Conservation (phyloP, 2,113 vertebrate species). For the Varanus salvator region DNA sequence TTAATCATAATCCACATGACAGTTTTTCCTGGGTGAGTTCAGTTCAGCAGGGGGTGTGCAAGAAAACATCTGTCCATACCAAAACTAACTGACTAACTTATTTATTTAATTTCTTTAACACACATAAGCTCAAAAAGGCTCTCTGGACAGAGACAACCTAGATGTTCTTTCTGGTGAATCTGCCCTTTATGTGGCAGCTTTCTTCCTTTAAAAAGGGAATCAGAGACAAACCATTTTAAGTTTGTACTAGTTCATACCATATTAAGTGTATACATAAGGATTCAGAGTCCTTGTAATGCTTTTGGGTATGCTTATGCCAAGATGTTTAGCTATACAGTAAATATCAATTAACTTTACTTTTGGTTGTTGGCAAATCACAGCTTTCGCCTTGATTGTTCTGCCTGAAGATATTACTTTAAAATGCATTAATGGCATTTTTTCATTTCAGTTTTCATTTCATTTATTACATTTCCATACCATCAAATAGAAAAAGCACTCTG, state of each 20-base stretch:
- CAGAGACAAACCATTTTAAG: conserved; percentile 42
- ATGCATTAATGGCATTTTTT: neutral
- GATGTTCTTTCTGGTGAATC: neutral
- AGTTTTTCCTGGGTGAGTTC: neutral
- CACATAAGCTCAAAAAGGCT: too few relatives aligned
- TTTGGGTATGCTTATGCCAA: conserved; percentile 4
- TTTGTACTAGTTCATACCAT: conserved; percentile 33
- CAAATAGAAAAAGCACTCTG: too few relatives aligned
- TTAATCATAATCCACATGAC: too few relatives aligned
- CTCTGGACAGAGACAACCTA: too few relatives aligned
- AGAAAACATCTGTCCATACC: neutral
- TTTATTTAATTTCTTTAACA: too few relatives aligned
- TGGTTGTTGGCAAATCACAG: neutral
- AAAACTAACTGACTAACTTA: too few relatives aligned
- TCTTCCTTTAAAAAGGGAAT: conserved; percentile 55
- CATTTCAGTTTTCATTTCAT: too few relatives aligned
- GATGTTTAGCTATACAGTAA: neutral
- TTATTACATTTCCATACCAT: too few relatives aligned
- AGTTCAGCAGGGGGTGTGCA: neutral
- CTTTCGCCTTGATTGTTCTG: neutral
- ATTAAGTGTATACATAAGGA: neutral
- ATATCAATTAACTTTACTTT: neutral
- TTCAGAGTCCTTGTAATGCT: neutral
- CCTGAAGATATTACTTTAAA: neutral
- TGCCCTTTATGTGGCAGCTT: conserved; percentile 13